Evolutionary conservation across 2,888 invertebrate species (phyloP).

Genomic region (Neocrepidodera transversa): DNA sequence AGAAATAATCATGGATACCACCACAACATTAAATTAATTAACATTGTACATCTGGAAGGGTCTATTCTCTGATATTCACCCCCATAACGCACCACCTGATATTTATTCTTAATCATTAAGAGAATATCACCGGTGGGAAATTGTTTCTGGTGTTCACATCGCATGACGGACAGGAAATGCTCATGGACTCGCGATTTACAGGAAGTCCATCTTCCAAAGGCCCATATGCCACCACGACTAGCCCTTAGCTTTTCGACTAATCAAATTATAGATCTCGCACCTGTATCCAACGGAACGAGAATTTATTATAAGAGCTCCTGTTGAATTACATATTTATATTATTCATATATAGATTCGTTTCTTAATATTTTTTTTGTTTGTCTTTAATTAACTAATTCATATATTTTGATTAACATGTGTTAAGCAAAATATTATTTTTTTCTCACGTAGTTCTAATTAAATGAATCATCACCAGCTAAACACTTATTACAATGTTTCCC

Average conservation of each 20-base stretch:
- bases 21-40: no score
- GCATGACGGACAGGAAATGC: constrained; percentile 59
- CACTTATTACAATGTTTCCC: constrained; percentile 4
- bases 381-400: no score
- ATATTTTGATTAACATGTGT: no score
- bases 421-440: no score
- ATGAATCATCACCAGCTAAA: constrained; percentile 3
- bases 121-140: constrained; percentile 49
- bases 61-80: constrained; percentile 25
- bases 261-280: constrained; percentile 31
- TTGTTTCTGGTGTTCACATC: constrained; percentile 53
- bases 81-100: constrained; percentile 47
- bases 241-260: constrained; percentile 24
- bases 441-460: constrained; percentile 8
- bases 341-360: no score
- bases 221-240: constrained; percentile 53
- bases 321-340: no score
- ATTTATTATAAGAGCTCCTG: no score
- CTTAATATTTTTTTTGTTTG: no score
- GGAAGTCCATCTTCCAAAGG: constrained; percentile 48
- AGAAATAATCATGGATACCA: no score
- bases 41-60: constrained; percentile 21
- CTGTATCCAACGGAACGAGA: constrained; percentile 26
- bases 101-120: constrained; percentile 51
- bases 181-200: constrained; percentile 53